Percentiles rank a stretch among this genome's conserved stretches.
Conservation (phyloP, 2,797 vertebrate species). For the Pangasius macronema region DNA sequence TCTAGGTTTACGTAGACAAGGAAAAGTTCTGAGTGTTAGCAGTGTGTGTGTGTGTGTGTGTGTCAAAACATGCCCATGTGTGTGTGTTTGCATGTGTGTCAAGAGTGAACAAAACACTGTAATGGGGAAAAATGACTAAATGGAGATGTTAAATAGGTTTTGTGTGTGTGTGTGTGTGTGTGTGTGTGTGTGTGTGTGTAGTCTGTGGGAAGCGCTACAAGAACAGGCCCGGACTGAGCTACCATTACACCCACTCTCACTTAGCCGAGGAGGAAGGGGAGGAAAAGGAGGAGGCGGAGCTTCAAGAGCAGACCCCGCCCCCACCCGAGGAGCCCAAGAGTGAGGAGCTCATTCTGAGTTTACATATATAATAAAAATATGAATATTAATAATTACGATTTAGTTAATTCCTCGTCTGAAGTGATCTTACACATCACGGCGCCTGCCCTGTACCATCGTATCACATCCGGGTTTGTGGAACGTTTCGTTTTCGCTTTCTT, state of each 20-base stretch:
- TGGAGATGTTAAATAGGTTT: background rate
- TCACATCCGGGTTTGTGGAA: too few relatives aligned
- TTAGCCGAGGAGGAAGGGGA: slow-evolving; percentile 94
- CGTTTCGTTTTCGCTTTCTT: background rate
- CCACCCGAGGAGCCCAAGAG: slow-evolving; percentile 87
- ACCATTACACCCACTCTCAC: slow-evolving; percentile 95
- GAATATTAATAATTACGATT: background rate
- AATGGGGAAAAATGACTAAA: background rate
- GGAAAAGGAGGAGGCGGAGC: slow-evolving; percentile 87
- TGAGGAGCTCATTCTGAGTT: slow-evolving; percentile 61
- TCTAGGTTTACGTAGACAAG: background rate
- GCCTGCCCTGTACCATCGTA: background rate
- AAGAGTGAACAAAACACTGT: background rate
- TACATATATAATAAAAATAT: background rate
- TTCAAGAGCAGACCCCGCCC: slow-evolving; percentile 79
- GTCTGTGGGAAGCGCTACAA: slow-evolving; percentile 97
- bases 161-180: slow-evolving; percentile 52
- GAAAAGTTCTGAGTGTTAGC: background rate
- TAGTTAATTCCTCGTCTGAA: background rate
- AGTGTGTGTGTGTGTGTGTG: background rate
- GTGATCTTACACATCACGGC: background rate
- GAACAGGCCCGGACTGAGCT: slow-evolving; percentile 94
- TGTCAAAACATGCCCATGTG: background rate
- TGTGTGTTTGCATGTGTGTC: slow-evolving; percentile 10
- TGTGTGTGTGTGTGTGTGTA: slow-evolving; percentile 65